Evolutionary conservation across 2,888 invertebrate species (phyloP), one percentile per base, ranked within the genome.

Genomic region (Caenorhabditis sinica): DNA sequence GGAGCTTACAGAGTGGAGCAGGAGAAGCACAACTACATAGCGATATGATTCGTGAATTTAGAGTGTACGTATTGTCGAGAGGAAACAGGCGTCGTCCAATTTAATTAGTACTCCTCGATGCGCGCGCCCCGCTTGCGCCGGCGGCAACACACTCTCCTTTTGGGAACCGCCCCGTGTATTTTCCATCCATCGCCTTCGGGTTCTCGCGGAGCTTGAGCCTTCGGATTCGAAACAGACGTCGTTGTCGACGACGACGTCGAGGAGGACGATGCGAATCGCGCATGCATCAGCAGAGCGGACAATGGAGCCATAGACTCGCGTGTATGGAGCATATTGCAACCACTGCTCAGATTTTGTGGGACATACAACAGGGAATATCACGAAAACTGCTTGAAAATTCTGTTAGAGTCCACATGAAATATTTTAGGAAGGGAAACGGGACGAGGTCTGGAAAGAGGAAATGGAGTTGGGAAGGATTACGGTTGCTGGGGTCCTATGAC

Each of bases 71-170:
- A 72, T 72, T 71, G 63, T 71, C 79, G 79, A 79, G 79, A 79
- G 79, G 61, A 72, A 53, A 69, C 71, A 77, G 77, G 71, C 77
- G 20, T 63, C 77, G 77, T 77, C 82, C 75, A 82, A 82, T 82
- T 82, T 82, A 82, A 82, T 82, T 82, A 82, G 82, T 82, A 82
- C 82, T 82, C 82, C 75, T 82, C 82, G 81, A 73, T 74, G 74
- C 74, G 81, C 74, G 81, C 68, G 69, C 49, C 49, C 49, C 51
- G 56, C 17, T 36, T 51, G 69, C 69, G 69, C 56, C 69, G 56
- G 69, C 69, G 69, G 71, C 71, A 58, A 28, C 61, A 65, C 60
- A 51, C 79, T 53, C 63, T 69, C 61, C 68, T 76, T 76, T 76
- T 79, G 71, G 72, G 72, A 53, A 72, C 65, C 79, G 71, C 69